Conservation (phyloP, 2,113 vertebrate genomes). For the Sinocyclocheilus grahami region DNA sequence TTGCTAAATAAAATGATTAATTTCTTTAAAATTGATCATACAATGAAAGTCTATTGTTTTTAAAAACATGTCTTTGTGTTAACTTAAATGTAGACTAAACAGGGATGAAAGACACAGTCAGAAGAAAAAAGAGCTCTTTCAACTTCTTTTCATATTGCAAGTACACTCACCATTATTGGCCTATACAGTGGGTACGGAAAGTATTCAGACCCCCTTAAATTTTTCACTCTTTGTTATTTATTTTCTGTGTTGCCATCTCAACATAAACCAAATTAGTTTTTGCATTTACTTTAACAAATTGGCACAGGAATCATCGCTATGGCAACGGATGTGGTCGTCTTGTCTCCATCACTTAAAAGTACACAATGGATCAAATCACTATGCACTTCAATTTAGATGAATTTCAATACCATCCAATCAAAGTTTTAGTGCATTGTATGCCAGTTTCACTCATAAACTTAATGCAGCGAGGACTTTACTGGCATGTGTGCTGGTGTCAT, state of each 20-base stretch:
- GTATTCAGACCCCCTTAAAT: too few species aligned
- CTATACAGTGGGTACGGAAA: too few species aligned
- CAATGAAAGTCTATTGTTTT: background rate
- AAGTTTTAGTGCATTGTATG: conserved; percentile 27
- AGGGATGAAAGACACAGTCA: background rate
- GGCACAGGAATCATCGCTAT: conserved; percentile 31
- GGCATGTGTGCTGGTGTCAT: conserved; percentile 15
- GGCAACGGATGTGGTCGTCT: conserved; percentile 23
- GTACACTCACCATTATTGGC: conserved; percentile 19
- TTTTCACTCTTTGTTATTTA: too few species aligned
- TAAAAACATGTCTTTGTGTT: background rate
- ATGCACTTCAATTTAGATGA: conserved; percentile 26
- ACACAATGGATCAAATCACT: conserved; percentile 40
- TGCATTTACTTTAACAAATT: conserved; percentile 42
- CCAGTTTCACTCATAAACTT: background rate
- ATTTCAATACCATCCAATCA: conserved; percentile 39
- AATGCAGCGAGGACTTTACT: conserved; percentile 3
- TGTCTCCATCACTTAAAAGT: conserved; percentile 38
- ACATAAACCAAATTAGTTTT: conserved; percentile 26
- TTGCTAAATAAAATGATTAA: background rate
- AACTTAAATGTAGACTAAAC: background rate
- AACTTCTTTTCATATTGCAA: conserved; percentile 10
- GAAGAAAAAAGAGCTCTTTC: background rate
- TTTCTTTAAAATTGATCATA: background rate
- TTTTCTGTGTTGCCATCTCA: conserved; percentile 15